phyloP scores from a whole-genome alignment of 2,113 vertebrate genomes.

The Heloderma charlesbogerti region DNA sequence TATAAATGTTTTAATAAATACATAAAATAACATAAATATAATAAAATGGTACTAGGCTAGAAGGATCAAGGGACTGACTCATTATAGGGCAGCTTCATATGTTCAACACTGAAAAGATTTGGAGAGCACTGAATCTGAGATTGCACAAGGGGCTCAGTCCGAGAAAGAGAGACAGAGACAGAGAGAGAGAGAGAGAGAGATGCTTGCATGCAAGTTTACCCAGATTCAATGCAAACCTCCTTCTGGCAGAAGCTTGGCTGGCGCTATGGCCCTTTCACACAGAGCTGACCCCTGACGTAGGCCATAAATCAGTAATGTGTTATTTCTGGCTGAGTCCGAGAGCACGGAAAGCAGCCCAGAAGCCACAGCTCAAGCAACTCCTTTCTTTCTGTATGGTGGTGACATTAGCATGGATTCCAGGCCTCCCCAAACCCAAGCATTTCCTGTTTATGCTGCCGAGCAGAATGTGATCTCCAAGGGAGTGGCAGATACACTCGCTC shows the following conservation, averaged over 20 bases:
- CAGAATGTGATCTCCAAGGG: conserved; percentile 48
- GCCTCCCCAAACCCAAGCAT: conserved; percentile 43
- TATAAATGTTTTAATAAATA: no score
- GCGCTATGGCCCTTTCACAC: background rate
- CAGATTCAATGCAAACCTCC: background rate
- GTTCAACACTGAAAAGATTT: background rate
- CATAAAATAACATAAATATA: no score
- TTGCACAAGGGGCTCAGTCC: no score
- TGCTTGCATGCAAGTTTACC: background rate
- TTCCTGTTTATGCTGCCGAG: conserved; percentile 69
- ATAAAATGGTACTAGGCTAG: background rate
- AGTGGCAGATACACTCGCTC: background rate
- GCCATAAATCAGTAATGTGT: background rate
- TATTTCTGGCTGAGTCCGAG: background rate
- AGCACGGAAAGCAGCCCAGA: background rate
- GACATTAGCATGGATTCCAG: conserved; percentile 17
- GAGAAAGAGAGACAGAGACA: background rate
- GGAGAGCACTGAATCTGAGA: background rate
- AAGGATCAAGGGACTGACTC: background rate
- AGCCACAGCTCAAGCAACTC: background rate
- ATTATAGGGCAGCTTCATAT: no score
- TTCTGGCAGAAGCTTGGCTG: background rate
- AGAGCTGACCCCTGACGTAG: fast-evolving
- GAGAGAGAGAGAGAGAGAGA: background rate
- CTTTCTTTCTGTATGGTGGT: background rate